phyloP scores from a whole-genome alignment of 2,113 vertebrate genomes.

The Tachycineta bicolor region DNA sequence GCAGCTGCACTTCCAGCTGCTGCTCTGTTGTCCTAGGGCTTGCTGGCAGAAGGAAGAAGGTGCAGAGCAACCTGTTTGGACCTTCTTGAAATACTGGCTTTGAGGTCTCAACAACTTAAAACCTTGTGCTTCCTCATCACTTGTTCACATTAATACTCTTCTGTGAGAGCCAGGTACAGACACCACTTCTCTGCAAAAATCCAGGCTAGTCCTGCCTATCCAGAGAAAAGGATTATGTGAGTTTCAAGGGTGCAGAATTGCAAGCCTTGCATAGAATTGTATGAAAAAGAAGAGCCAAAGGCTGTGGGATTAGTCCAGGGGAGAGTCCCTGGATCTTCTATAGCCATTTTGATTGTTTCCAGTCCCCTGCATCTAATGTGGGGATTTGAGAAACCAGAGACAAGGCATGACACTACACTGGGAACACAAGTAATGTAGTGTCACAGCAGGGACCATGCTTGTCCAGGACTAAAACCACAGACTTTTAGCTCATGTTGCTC shows the following conservation, averaged over 20 bases:
- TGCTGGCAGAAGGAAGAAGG: not conserved
- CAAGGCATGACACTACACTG: not conserved
- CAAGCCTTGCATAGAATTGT: not conserved
- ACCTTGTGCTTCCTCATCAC: not conserved
- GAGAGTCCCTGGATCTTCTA: not conserved
- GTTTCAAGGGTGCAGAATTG: not conserved
- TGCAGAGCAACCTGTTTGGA: not conserved
- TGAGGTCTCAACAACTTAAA: not conserved
- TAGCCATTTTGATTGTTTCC: not conserved
- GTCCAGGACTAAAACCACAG: not conserved
- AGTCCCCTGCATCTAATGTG: not conserved
- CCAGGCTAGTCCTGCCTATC: not conserved
- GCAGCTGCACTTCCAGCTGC: not conserved
- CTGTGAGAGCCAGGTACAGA: not conserved
- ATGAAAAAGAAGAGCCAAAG: not conserved
- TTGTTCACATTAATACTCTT: not conserved
- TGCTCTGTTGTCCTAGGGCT: not conserved
- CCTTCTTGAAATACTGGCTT: not conserved
- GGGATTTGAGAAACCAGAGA: not conserved
- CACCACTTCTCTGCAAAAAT: not conserved
- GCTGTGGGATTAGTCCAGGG: not conserved
- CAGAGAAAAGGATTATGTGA: not conserved
- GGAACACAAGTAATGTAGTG: not conserved
- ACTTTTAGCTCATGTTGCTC: not conserved
- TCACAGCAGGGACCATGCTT: not conserved